Base-by-base conservation (phyloP, 1,140 invertebrate species). In the Drosophila littoralis region DNA sequence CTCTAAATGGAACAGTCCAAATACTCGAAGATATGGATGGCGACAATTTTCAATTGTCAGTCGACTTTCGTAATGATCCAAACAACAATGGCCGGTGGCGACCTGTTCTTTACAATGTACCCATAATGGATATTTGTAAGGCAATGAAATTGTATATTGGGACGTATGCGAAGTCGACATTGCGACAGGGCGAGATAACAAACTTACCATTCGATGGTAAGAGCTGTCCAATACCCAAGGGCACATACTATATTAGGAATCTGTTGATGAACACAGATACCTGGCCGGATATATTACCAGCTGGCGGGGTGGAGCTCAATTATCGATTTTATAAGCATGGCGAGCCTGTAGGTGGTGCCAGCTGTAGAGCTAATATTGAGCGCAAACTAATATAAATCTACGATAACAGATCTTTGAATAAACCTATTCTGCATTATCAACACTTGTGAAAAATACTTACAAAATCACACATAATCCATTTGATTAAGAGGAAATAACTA, bases 171-270 rank as follows among this genome's bases (percentile, higher is more conserved):
- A 48, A 51, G 2, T 10, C 15, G 1, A 50, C 42, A 12, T 0
- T 77, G 0, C 38, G 40, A 17, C 40, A 36, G 10, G 60, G 51
- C 6, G 42, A 17, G 0, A 75, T 75, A 33, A 77, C 64, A 0
- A n/a, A 81, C 1, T 45, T 75, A 2, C 69, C 79, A 0, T 28
- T 43, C 0, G 42, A 66, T 12, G 42, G 36, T 1, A 13, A 7
- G 1, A 58, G 33, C 0, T 81, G 79, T 63, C 79, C 79, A 4
- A 0, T 81, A 9, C 73, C 73, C 1, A 64, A 68, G 36, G 73
- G 78, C 1, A 35, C 6, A 0, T 77, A 77, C 33, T 81, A 60
- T 6, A 0, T 77, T 0, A 81, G 60, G 45, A 36, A 68, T 2
- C 12, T 77, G 32, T 10, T 51, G 0, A n/a, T 65, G 6, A 57